Evolutionary conservation across 1,140 invertebrate species (phyloP).

Genomic region (Ostrea denselamellosa): DNA sequence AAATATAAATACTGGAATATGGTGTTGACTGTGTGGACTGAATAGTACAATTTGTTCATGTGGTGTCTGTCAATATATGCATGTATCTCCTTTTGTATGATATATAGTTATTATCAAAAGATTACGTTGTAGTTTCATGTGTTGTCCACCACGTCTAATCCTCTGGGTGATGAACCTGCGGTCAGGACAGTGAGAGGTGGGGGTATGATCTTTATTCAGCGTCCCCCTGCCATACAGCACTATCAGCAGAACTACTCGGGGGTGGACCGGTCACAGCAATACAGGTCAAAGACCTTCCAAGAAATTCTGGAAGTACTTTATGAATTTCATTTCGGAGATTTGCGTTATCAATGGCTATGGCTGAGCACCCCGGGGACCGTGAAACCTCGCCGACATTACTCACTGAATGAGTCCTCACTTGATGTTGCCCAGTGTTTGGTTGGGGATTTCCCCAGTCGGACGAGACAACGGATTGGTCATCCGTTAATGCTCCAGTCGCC

Average conservation of each 20-base stretch:
- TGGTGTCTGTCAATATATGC: too few relatives aligned
- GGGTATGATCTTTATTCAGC: not conserved
- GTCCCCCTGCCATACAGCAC: constrained; percentile 6
- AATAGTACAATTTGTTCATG: too few relatives aligned
- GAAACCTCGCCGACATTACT: not conserved
- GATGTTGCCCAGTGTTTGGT: constrained; percentile 10
- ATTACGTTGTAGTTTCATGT: not conserved
- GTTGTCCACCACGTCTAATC: too few relatives aligned
- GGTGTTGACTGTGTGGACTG: too few relatives aligned
- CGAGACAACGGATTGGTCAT: not conserved
- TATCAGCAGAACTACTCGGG: too few relatives aligned
- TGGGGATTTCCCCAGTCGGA: constrained; percentile 20
- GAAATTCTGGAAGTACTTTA: constrained; percentile 48
- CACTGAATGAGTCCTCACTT: not conserved
- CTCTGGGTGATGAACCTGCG: too few relatives aligned
- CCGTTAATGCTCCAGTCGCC: too few relatives aligned
- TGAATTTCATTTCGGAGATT: constrained; percentile 41
- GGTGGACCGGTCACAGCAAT: too few relatives aligned
- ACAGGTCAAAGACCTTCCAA: too few relatives aligned
- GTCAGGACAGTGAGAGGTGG: constrained; percentile 17
- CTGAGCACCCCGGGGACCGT: too few relatives aligned
- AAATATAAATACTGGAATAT: too few relatives aligned
- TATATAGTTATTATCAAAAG: not conserved
- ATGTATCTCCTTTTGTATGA: too few relatives aligned
- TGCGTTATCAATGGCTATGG: constrained; percentile 45